Percentiles rank a stretch among this genome's conserved stretches.
phyloP scores from a whole-genome alignment of 2,113 vertebrate species.

The Chaenogobius annularis region DNA sequence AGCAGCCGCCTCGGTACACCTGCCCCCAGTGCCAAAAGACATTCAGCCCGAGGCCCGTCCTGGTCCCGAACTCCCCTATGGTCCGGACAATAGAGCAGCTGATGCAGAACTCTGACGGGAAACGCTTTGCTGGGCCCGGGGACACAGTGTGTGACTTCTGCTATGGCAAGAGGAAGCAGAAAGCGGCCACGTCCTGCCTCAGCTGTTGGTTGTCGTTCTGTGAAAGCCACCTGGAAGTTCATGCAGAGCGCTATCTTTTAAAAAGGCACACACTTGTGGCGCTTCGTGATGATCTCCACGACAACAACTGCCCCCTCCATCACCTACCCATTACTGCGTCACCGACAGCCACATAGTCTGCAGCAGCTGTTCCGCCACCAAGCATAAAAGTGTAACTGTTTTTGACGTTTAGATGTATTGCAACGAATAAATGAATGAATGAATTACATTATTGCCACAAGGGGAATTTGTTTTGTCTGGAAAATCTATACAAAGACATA shows the following conservation, averaged over 20 bases:
- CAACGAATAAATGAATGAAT: no score
- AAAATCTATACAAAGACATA: no score
- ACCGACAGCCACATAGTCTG: not conserved
- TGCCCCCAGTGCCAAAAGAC: not conserved
- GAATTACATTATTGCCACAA: no score
- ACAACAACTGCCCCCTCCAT: not conserved
- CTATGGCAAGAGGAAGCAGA: not conserved
- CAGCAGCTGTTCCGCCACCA: not conserved
- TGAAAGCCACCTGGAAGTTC: not conserved
- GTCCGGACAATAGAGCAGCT: no score
- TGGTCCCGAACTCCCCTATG: not conserved
- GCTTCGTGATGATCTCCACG: not conserved
- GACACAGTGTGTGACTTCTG: not conserved
- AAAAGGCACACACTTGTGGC: not conserved
- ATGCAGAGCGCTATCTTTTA: no score
- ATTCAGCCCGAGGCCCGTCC: not conserved
- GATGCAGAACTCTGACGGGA: no score
- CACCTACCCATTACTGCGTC: not conserved
- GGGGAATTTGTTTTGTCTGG: no score
- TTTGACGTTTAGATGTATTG: not conserved
- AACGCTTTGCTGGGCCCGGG: no score
- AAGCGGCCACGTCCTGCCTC: not conserved
- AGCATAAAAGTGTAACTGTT: not conserved
- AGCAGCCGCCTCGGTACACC: not conserved
- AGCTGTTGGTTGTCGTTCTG: not conserved